Evolutionary conservation across 2,797 vertebrate genomes (phyloP).

Genomic region (Spatula versicolor): DNA sequence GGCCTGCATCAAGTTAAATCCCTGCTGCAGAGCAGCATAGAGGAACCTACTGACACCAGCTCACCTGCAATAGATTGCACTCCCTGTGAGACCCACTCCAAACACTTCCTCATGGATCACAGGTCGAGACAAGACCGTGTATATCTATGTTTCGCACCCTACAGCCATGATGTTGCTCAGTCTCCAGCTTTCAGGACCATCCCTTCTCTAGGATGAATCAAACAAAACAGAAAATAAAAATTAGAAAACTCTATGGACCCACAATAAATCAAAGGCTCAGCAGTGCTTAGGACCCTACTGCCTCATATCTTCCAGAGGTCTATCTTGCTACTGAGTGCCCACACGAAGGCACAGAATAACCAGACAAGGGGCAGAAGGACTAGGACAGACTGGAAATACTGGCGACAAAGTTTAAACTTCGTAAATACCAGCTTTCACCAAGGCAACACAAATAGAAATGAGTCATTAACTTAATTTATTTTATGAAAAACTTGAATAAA

Average conservation of each 20-base stretch:
- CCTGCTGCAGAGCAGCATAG: too few relatives aligned
- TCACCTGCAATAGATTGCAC: background rate
- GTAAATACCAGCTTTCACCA: constrained; percentile 33
- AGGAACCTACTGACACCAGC: background rate
- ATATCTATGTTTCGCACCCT: background rate
- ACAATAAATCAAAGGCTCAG: background rate
- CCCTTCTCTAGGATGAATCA: background rate
- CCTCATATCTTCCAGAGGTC: background rate
- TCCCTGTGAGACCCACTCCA: background rate
- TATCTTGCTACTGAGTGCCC: background rate
- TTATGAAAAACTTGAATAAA: constrained; percentile 58
- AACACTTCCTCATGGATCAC: background rate
- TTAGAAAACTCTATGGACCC: rapidly evolving
- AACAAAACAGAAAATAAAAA: background rate
- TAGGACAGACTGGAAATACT: background rate
- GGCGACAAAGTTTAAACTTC: constrained; percentile 35
- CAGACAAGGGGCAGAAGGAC: background rate
- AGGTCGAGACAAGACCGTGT: background rate
- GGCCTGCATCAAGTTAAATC: background rate
- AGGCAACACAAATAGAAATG: constrained; percentile 27
- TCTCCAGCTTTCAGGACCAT: background rate
- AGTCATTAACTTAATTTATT: constrained; percentile 59
- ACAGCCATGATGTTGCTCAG: background rate
- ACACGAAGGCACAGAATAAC: background rate
- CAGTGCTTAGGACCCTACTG: background rate